phyloP scores from a whole-genome alignment of 2,888 invertebrate genomes.

The Teinopalpus imperialis region DNA sequence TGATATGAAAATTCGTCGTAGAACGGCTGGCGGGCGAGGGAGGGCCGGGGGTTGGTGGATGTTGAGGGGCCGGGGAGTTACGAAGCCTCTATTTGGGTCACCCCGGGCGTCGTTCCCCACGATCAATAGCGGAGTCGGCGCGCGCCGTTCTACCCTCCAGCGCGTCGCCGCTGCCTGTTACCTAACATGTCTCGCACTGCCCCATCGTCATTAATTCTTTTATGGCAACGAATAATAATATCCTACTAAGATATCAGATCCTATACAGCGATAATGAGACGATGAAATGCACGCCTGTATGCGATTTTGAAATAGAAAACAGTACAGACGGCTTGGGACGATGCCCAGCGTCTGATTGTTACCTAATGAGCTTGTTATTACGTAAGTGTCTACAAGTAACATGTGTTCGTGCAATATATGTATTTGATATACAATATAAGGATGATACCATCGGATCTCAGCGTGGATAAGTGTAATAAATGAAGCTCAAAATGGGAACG shows the following conservation, averaged over 20 bases:
- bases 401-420: no score
- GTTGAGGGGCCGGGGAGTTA: conserved; percentile 46
- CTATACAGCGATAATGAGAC: neutral
- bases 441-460: no score
- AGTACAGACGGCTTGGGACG: conserved; percentile 50
- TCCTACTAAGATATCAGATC: neutral
- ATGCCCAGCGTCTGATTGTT: conserved; percentile 47
- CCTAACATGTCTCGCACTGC: conserved; percentile 73
- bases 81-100: conserved; percentile 81
- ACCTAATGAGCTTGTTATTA: conserved; percentile 36
- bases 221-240: conserved; percentile 29
- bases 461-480: neutral
- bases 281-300: neutral
- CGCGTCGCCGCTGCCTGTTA: conserved; percentile 59
- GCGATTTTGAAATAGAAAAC: conserved; percentile 50
- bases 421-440: no score
- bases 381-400: no score
- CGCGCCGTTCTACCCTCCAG: conserved; percentile 70
- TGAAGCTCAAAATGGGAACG: conserved; percentile 47
- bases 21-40: conserved; percentile 56
- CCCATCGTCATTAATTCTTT: conserved; percentile 73
- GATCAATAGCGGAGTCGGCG: conserved; percentile 76
- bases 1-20: conserved; percentile 79
- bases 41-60: conserved; percentile 43
- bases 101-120: conserved; percentile 79